phyloP scores from a whole-genome alignment of 2,888 invertebrate genomes.

The Sarcophaga carnaria region DNA sequence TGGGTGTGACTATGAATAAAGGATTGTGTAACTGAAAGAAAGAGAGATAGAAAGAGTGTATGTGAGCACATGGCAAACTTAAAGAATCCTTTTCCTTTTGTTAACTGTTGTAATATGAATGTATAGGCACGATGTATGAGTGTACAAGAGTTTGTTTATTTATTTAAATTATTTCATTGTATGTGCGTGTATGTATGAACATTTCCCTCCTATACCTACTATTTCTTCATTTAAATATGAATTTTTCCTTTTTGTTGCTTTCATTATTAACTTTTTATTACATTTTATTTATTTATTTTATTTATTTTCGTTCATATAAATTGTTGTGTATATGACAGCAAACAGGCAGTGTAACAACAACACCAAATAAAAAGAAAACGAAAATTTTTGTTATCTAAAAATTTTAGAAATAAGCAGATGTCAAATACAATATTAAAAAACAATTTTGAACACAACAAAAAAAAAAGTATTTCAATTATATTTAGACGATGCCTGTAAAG shows the following conservation, averaged over 20 bases:
- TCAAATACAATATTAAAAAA: constrained; percentile 11
- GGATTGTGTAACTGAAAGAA: too few relatives aligned
- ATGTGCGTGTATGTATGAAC: neutral
- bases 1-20: neutral
- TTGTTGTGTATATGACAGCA: neutral
- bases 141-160: neutral
- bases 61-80: too few relatives aligned
- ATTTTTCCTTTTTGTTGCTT: constrained; percentile 12
- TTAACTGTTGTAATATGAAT: constrained; percentile 8
- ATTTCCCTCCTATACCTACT: too few relatives aligned
- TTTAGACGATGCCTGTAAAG: too few relatives aligned
- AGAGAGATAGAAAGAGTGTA: too few relatives aligned
- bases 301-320: neutral
- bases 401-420: constrained; percentile 15
- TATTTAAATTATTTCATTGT: neutral
- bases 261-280: neutral
- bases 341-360: neutral
- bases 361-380: neutral
- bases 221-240: neutral
- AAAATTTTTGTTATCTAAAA: neutral
- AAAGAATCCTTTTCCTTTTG: constrained; percentile 39
- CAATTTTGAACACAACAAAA: neutral
- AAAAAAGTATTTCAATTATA: constrained; percentile 1
- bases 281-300: neutral
- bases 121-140: neutral